Evolutionary conservation across 2,888 invertebrate genomes (phyloP).

Genomic region (Stictocephala bisonia): DNA sequence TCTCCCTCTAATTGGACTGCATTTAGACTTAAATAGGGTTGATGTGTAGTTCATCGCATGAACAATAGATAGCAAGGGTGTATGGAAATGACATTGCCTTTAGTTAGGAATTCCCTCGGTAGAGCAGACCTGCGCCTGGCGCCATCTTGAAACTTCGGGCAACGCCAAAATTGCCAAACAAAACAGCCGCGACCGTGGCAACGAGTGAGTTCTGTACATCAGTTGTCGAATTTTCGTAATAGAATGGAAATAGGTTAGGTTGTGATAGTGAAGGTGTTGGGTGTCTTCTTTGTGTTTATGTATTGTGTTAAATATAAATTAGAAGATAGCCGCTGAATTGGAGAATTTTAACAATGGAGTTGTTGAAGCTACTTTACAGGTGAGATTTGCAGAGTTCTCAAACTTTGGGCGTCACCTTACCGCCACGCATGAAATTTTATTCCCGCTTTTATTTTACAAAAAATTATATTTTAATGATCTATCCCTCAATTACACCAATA

Average conservation of each 20-base stretch:
- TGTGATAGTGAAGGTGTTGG: conserved; percentile 8
- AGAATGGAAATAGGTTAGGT: conserved; percentile 29
- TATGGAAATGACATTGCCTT: too few relatives aligned
- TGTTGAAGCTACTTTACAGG: conserved; percentile 18
- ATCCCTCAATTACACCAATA: not conserved
- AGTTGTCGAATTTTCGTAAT: not conserved
- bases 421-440: conserved; percentile 35
- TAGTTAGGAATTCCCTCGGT: conserved; percentile 4
- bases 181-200: conserved; percentile 33
- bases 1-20: too few relatives aligned
- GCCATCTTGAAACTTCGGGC: not conserved
- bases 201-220: not conserved
- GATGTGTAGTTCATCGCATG: too few relatives aligned
- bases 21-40: too few relatives aligned
- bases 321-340: not conserved
- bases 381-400: too few relatives aligned
- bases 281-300: not conserved
- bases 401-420: conserved; percentile 44
- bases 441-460: not conserved
- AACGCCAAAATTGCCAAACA: conserved; percentile 24
- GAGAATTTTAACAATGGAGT: conserved; percentile 3
- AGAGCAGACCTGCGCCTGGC: not conserved
- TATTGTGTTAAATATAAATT: not conserved
- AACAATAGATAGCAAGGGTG: too few relatives aligned
- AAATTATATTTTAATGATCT: not conserved